Percentiles rank a stretch among this genome's conserved stretches.
These are phyloP conservation scores for Macropodus opercularis DNA, from an alignment of 2,797 vertebrate genomes.

Conservation along the genomic window DNA sequence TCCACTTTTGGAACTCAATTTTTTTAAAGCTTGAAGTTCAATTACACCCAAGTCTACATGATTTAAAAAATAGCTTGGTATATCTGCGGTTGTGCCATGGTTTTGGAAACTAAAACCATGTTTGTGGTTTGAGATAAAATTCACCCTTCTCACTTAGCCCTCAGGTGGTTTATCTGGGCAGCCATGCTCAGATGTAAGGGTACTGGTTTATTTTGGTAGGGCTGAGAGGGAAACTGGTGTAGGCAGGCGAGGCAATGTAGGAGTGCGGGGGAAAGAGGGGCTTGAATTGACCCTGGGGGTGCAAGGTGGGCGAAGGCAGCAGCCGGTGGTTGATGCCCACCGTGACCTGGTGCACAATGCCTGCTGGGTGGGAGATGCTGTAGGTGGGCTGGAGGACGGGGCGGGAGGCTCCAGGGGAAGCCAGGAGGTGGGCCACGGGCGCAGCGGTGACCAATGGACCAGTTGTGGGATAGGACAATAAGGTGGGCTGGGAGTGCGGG, in stretches of 20 bases:
- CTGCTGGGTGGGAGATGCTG: conserved; percentile 87
- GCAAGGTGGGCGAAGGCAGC: conserved; percentile 93
- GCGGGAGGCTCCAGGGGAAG: conserved; percentile 91
- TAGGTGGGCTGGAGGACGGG: conserved; percentile 91
- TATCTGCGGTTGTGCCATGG: conserved; percentile 94
- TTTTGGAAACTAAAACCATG: conserved; percentile 91
- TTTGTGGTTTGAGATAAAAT: conserved; percentile 69
- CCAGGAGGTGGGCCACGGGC: conserved; percentile 93
- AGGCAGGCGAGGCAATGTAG: conserved; percentile 95
- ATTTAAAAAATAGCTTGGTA: conserved; percentile 95
- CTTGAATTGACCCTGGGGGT: conserved; percentile 93
- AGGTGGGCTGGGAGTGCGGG: conserved; percentile 87
- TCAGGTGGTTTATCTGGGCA: conserved; percentile 67
- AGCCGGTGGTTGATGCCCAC: conserved; percentile 95
- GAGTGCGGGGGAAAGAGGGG: conserved; percentile 94
- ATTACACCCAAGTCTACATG: conserved; percentile 96
- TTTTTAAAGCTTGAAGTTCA: conserved; percentile 98
- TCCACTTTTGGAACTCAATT: conserved; percentile 63
- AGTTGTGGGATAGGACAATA: conserved; percentile 89
- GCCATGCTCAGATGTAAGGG: conserved; percentile 91
- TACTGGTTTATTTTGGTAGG: conserved; percentile 98
- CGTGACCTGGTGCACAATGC: conserved; percentile 93
- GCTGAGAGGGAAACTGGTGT: conserved; percentile 94
- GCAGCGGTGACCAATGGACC: conserved; percentile 88
- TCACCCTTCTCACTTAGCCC: conserved; percentile 64